Evolutionary conservation across 2,113 vertebrate species (phyloP).

Genomic region (Antechinus flavipes): DNA sequence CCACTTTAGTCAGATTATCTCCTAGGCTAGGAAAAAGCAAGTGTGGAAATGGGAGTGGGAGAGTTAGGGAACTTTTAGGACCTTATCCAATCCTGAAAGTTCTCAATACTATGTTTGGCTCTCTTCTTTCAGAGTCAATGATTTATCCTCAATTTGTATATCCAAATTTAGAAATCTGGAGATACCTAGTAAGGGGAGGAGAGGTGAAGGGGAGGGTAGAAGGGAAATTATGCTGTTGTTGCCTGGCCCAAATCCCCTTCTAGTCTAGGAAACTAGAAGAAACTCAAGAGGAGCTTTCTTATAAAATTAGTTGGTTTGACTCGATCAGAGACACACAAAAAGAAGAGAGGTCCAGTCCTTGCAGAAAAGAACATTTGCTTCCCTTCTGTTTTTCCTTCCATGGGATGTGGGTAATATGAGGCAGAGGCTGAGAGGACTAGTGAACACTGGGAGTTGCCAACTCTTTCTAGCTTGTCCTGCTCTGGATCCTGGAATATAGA

Average conservation of each 20-base stretch:
- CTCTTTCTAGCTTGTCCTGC: not conserved
- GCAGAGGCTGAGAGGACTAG: not conserved
- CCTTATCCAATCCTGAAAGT: not conserved
- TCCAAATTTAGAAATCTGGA: not conserved
- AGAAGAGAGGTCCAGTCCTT: not conserved
- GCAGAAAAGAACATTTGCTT: not conserved
- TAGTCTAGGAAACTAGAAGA: not conserved
- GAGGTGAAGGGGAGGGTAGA: not conserved
- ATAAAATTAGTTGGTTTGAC: not conserved
- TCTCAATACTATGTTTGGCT: not conserved
- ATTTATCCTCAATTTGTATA: not conserved
- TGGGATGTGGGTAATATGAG: not conserved
- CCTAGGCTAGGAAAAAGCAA: not conserved
- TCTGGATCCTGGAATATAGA: not conserved
- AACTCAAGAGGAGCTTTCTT: not conserved
- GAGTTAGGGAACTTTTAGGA: not conserved
- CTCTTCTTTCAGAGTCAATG: not conserved
- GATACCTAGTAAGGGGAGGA: not conserved
- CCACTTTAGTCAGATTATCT: not conserved
- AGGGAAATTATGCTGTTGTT: not conserved
- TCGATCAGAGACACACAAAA: fast-evolving
- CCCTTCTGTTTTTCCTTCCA: not conserved
- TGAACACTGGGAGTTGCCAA: not conserved
- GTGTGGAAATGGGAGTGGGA: not conserved
- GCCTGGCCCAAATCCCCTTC: not conserved